Evolutionary conservation across 2,888 invertebrate species (phyloP), one percentile per base, ranked within the genome.

Genomic region (Epistrophe eligans): DNA sequence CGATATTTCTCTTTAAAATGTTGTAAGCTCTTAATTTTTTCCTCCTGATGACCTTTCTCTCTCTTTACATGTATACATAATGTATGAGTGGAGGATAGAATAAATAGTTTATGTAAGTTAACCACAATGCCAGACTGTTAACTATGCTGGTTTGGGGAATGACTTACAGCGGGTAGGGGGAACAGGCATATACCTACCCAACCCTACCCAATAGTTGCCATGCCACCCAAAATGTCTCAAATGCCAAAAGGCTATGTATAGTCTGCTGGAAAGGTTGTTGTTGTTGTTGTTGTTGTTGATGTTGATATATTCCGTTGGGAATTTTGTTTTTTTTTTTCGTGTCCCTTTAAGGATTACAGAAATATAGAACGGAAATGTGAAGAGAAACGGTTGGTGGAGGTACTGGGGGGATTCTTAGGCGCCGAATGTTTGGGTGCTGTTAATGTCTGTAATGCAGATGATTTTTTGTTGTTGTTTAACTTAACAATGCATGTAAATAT

Each of bases 341-440:
- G 11, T 84, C 66, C 64, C 64, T 64, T 77, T 38, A 64, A 74
- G 87, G 72, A 60, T 82, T 83, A 76, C 83, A 76, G 38, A 70
- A 70, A 70, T 70, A 70, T 70, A 70, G 70, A 55, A 43, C 70
- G 70, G 70, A 70, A 55, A 55, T 70, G 24, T 55, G 10, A 10
- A 1, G 55, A 48, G 40, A 40, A 55, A 19, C 13, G 32, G 28
- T 55, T 8, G 58, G 77, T 4, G 4, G 45, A 10, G 19, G 13
- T 52, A 13, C 38, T 38, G 24, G 35, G 10, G 24, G 1, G 15
- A 67, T 77, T 58, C 70, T 35, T 76, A 72, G 83, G 83, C 87
- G 87, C 83, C 87, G 87, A 82, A 76, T 82, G 83, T 87, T 87
- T 87, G 87, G 87, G 87, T 87, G 79, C 76, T 76, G 76, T 79